These are phyloP conservation scores for Baryphthengus martii DNA, from an alignment of 2,113 vertebrate genomes.

Conservation along the genomic window DNA sequence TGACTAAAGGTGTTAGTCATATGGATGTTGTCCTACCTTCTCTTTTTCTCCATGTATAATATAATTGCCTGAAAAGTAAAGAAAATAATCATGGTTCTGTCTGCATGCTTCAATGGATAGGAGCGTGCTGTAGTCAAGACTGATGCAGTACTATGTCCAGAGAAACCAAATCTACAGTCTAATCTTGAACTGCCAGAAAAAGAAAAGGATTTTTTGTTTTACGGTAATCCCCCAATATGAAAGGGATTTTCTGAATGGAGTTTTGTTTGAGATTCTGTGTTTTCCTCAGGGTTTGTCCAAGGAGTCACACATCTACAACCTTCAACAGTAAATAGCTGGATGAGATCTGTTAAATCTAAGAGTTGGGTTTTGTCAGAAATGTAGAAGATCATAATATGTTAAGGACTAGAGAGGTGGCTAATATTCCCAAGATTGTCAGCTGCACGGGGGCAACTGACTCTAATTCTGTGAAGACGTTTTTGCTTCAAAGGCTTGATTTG, in stretches of 20 bases:
- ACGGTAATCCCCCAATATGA: not conserved
- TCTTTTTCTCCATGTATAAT: not conserved
- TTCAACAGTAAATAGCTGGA: not conserved
- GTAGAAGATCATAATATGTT: not conserved
- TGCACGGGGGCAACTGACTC: not conserved
- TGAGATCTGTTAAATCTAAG: not conserved
- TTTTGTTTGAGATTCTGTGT: conserved; percentile 1
- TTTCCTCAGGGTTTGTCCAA: not conserved
- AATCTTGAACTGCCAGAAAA: not conserved
- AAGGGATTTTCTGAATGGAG: not conserved
- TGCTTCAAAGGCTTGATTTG: not conserved
- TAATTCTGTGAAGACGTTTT: not conserved
- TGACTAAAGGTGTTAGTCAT: not conserved
- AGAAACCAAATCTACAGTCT: not conserved
- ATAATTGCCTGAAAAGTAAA: not conserved
- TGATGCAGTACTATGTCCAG: not conserved
- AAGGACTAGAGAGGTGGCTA: not conserved
- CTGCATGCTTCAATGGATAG: not conserved
- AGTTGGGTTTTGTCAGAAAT: rapidly evolving
- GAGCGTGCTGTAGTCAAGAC: not conserved
- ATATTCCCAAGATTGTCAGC: not conserved
- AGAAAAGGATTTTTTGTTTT: not conserved
- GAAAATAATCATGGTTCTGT: not conserved
- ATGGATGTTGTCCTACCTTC: not conserved
- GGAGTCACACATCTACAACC: not conserved